Percentiles rank a stretch among this genome's conserved stretches.
phyloP scores from a whole-genome alignment of 2,888 invertebrate species.

The Nymphalis polychloros region DNA sequence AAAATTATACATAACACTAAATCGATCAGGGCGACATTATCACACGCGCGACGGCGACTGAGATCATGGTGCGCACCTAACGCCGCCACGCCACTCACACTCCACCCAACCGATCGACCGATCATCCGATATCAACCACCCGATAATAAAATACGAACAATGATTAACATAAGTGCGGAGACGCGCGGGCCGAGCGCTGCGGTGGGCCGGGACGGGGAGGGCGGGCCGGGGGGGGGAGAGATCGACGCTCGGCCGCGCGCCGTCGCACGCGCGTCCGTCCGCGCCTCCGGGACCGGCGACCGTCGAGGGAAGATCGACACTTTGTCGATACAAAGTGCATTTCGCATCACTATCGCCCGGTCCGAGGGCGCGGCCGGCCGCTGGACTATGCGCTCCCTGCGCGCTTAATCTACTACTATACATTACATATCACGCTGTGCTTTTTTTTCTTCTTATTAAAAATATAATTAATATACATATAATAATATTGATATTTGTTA shows the following conservation, averaged over 20 bases:
- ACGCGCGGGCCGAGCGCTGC: slow-evolving; percentile 63
- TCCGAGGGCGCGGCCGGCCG: slow-evolving; percentile 42
- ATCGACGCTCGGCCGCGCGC: slow-evolving; percentile 54
- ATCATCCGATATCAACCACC: slow-evolving; percentile 44
- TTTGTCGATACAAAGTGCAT: slow-evolving; percentile 52
- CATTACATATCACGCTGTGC: slow-evolving; percentile 83
- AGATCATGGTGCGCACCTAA: slow-evolving; percentile 70
- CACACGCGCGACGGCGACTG: slow-evolving; percentile 76
- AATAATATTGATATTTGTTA: slow-evolving; percentile 81
- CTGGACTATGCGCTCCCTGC: slow-evolving; percentile 55
- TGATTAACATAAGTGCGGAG: slow-evolving; percentile 63
- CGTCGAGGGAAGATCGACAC: slow-evolving; percentile 46
- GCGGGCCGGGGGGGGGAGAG: slow-evolving; percentile 47
- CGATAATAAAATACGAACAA: slow-evolving; percentile 59
- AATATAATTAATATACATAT: slow-evolving; percentile 79
- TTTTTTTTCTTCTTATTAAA: slow-evolving; percentile 79
- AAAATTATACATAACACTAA: slow-evolving; percentile 76
- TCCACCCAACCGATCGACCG: slow-evolving; percentile 44
- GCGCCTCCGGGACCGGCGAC: slow-evolving; percentile 38
- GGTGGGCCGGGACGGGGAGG: slow-evolving; percentile 53
- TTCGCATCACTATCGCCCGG: slow-evolving; percentile 48
- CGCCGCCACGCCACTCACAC: slow-evolving; percentile 67
- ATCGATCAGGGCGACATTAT: slow-evolving; percentile 73
- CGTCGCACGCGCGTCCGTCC: slow-evolving; percentile 50
- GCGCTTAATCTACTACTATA: slow-evolving; percentile 75